Base-by-base conservation (phyloP, 2,888 invertebrate genomes). In the Galerucella pusilla region DNA sequence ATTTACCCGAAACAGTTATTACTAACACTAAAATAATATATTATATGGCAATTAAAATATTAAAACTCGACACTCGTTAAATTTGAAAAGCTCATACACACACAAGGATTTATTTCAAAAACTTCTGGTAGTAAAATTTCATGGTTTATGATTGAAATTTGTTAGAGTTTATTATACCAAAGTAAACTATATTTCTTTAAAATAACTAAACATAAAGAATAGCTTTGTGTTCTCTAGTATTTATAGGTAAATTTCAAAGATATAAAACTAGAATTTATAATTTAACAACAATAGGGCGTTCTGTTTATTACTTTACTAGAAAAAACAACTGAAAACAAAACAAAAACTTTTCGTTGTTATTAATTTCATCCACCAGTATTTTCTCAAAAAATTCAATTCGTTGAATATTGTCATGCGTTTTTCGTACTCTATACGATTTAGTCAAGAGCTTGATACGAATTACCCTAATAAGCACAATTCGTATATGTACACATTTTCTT, bases 41-140 rank as follows among this genome's bases (percentile, higher is more conserved):
- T 57, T 10, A 12, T 57, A 57, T 57, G 20, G 57, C 57, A 57
- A 52, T 52, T 52, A 52, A 52, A 52, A 52, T 64, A 16, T 64
- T 64, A 46, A 64, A 64, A 64, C 64, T 64, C n/a, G 46, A 35
- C n/a, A 66, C 16, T 66, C 64, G 20, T 66, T 46, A 66, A 66
- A 64, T 64, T 11, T 49, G 28, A 46, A 16, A 46, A 45, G 46
- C 11, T 45, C 7, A 54, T 66, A 20, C 12, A 2, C 25, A 20
- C 20, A 2, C 46, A 49, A 46, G 20, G 46, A 66, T 49, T 66
- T 64, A 35, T 64, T 66, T 49, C 28, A 11, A 66, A 49, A 49
- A 66, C 45, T 46, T 64, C 64, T 66, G 49, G 66, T 49, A 66
- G 49, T 66, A 46, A 66, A 65, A 49, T 66, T 66, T 66, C 49